These are phyloP conservation scores for Euclidia mi DNA, from an alignment of 2,888 invertebrate species.

Conservation along the genomic window DNA sequence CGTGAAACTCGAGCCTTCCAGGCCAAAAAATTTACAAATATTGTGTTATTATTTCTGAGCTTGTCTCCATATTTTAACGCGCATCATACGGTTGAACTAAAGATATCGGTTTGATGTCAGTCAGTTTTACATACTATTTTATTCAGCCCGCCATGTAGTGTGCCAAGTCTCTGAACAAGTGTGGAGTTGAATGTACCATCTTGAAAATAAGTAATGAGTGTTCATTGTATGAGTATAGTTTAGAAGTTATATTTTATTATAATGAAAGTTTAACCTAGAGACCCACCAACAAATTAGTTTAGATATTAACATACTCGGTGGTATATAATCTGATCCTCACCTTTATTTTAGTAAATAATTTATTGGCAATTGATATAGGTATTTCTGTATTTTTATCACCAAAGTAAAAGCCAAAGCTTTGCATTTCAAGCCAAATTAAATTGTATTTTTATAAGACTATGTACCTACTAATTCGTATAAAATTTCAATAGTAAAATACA, in stretches of 20 bases:
- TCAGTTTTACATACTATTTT: too few species aligned
- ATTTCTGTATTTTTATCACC: slow-evolving; percentile 25
- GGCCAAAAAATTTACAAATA: too few species aligned
- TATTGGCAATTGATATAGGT: slow-evolving; percentile 3
- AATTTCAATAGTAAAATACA: neutral
- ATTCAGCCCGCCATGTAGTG: slow-evolving; percentile 1
- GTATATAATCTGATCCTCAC: slow-evolving; percentile 43
- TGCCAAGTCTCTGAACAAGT: slow-evolving; percentile 33
- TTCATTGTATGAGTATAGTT: slow-evolving; percentile 61
- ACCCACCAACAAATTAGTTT: slow-evolving; percentile 71
- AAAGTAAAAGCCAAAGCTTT: slow-evolving; percentile 37
- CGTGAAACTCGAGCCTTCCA: too few species aligned
- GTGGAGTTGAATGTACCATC: slow-evolving; percentile 54
- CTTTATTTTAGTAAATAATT: slow-evolving; percentile 34
- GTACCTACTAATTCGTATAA: neutral
- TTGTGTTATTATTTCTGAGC: too few species aligned
- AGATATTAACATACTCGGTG: slow-evolving; percentile 58
- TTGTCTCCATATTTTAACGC: too few species aligned
- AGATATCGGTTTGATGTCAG: too few species aligned
- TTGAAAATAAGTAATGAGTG: slow-evolving; percentile 62
- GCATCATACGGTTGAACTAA: too few species aligned
- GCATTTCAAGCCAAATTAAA: slow-evolving; percentile 6
- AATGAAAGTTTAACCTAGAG: slow-evolving; percentile 59
- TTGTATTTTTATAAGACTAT: slow-evolving; percentile 12
- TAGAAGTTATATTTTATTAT: slow-evolving; percentile 62